phyloP scores from a whole-genome alignment of 2,113 vertebrate species.

The Melozone crissalis region DNA sequence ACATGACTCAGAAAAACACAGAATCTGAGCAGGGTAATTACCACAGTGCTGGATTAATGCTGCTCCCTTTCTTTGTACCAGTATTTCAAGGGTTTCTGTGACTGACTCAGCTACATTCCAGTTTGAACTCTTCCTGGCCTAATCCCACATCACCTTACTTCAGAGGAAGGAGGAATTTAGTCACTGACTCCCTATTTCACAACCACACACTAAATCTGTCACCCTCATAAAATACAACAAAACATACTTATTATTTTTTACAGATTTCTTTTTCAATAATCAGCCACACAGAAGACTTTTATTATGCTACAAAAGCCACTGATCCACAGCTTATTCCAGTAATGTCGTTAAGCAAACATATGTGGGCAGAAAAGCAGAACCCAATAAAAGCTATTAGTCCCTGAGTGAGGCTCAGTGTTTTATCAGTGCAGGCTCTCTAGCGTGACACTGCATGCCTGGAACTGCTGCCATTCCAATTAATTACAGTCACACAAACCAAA shows the following conservation, averaged over 20 bases:
- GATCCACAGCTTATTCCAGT: background rate
- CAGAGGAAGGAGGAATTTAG: background rate
- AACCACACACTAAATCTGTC: background rate
- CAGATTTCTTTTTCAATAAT: background rate
- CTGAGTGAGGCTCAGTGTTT: background rate
- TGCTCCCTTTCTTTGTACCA: slow-evolving; percentile 20
- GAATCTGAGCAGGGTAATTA: slow-evolving; percentile 65
- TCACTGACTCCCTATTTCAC: background rate
- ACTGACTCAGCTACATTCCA: slow-evolving; percentile 46
- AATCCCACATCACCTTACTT: slow-evolving; percentile 42
- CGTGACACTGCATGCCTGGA: background rate
- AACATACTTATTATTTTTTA: background rate
- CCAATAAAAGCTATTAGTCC: slow-evolving; percentile 10
- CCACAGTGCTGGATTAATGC: slow-evolving; percentile 44
- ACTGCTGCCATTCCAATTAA: background rate
- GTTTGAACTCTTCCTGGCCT: background rate
- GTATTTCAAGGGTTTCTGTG: slow-evolving; percentile 35
- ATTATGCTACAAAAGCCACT: background rate
- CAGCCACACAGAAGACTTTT: background rate
- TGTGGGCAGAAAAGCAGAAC: background rate
- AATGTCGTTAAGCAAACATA: background rate
- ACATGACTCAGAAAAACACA: slow-evolving; percentile 2
- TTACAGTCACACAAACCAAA: background rate
- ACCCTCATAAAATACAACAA: background rate
- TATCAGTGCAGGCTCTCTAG: slow-evolving; percentile 19